A percentile compares a stretch with the other conserved stretches of the same genome.
phyloP scores from a whole-genome alignment of 2,888 invertebrate species.

The Rotaria socialis region DNA sequence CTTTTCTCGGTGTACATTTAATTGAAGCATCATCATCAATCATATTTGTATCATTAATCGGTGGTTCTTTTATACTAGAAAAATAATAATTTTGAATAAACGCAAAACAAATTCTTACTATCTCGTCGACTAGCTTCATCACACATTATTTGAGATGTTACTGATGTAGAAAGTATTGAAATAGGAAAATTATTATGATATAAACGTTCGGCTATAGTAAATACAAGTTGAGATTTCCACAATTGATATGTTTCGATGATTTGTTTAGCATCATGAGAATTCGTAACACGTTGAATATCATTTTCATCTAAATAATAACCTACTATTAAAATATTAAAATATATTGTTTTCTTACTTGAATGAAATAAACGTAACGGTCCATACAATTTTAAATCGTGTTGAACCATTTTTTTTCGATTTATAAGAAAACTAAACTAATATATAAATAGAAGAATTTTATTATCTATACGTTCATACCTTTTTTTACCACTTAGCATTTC shows the following conservation, averaged over 20 bases:
- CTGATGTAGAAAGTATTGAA: background rate
- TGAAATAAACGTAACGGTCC: background rate
- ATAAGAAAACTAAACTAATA: background rate
- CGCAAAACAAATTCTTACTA: background rate
- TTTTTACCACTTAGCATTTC: background rate
- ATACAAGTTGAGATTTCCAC: constrained; percentile 11
- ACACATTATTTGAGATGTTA: background rate
- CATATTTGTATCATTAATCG: background rate
- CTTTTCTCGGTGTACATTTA: background rate
- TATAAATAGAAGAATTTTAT: background rate
- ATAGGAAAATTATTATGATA: too few species aligned
- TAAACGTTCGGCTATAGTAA: background rate
- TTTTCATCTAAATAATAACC: background rate
- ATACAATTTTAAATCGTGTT: background rate
- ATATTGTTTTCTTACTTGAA: background rate
- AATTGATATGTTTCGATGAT: background rate
- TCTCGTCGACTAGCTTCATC: background rate
- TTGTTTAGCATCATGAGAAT: background rate
- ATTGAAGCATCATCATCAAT: background rate
- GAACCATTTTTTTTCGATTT: background rate
- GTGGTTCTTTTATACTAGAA: background rate
- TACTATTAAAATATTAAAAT: too few species aligned
- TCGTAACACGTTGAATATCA: background rate
- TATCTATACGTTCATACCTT: background rate
- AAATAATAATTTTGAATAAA: background rate